Percentiles rank a stretch among this genome's conserved stretches.
Conservation (phyloP, 2,888 invertebrate genomes). For the Lymantria monacha region DNA sequence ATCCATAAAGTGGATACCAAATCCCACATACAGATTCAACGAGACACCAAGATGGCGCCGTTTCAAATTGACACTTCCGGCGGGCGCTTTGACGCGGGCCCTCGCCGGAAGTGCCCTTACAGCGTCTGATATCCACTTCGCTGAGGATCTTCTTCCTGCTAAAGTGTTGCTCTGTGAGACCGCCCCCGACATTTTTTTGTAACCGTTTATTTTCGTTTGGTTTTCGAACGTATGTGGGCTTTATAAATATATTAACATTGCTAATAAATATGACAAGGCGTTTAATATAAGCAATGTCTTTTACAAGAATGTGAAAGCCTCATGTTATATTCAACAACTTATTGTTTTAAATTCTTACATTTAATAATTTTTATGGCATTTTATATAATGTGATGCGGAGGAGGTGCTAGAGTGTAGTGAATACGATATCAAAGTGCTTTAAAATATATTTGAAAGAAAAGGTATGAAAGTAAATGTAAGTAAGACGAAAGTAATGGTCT, state of each 20-base stretch:
- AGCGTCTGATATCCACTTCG: slow-evolving; percentile 43
- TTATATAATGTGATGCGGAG: no score
- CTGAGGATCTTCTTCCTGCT: slow-evolving; percentile 39
- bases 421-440: no score
- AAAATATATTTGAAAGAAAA: no score
- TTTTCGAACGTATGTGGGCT: neutral
- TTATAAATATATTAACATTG: neutral
- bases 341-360: no score
- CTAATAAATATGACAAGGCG: neutral
- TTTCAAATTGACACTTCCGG: slow-evolving; percentile 52
- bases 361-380: no score
- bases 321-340: no score
- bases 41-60: slow-evolving; percentile 41
- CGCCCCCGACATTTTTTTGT: slow-evolving; percentile 24
- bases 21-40: slow-evolving; percentile 38
- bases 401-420: no score
- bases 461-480: no score
- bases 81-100: slow-evolving; percentile 41
- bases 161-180: slow-evolving; percentile 30
- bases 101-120: slow-evolving; percentile 47
- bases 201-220: slow-evolving; percentile 3
- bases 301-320: no score
- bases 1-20: slow-evolving; percentile 29
- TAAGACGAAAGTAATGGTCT: no score
- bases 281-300: no score